phyloP scores from a whole-genome alignment of 2,888 invertebrate genomes.

The Lapara coniferarum region DNA sequence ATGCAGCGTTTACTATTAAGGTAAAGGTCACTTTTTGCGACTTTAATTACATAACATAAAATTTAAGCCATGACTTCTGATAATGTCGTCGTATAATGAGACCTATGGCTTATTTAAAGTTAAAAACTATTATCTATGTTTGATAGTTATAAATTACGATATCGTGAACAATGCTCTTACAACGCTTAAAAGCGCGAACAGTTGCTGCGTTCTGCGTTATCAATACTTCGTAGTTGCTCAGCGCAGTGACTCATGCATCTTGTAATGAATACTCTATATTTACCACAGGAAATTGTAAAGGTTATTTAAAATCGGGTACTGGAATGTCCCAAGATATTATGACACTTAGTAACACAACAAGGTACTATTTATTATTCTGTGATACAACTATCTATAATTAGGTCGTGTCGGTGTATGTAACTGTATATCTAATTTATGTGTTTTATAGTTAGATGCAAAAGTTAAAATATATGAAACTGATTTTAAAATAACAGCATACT shows the following conservation, averaged over 20 bases:
- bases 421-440: not conserved
- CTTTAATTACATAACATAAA: too few species aligned
- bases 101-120: too few species aligned
- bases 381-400: not conserved
- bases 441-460: too few species aligned
- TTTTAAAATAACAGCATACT: too few species aligned
- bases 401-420: not conserved
- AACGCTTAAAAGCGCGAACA: slow-evolving; percentile 17
- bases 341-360: not conserved
- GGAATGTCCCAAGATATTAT: slow-evolving; percentile 34
- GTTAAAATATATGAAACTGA: too few species aligned
- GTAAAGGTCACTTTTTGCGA: too few species aligned
- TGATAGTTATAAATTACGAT: not conserved
- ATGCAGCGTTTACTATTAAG: too few species aligned
- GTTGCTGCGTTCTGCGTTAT: slow-evolving; percentile 35
- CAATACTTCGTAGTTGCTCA: slow-evolving; percentile 55
- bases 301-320: slow-evolving; percentile 19
- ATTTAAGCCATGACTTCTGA: too few species aligned
- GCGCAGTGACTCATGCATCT: slow-evolving; percentile 63
- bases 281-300: slow-evolving; percentile 59
- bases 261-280: slow-evolving; percentile 54
- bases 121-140: not conserved
- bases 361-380: too few species aligned
- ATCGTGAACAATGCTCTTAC: not conserved
- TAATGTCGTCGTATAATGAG: too few species aligned